A percentile compares a stretch with the other conserved stretches of the same genome.
These are phyloP conservation scores for Nephrotoma appendiculata DNA, from an alignment of 2,888 invertebrate species.

Conservation along the genomic window DNA sequence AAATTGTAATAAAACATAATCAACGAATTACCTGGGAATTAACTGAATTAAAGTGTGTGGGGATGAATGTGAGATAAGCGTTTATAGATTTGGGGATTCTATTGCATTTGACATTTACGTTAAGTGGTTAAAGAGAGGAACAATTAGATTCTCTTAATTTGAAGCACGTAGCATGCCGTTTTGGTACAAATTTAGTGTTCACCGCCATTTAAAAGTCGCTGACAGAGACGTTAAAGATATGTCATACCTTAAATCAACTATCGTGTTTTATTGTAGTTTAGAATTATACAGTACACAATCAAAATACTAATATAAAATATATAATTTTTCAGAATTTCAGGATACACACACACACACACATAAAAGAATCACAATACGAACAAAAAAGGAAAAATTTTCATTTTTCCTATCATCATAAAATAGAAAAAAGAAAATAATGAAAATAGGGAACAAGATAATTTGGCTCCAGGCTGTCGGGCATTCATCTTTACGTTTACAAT, in stretches of 20 bases:
- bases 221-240: background rate
- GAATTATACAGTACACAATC: background rate
- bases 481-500: background rate
- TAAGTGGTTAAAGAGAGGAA: background rate
- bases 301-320: no score
- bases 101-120: background rate
- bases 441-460: background rate
- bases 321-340: background rate
- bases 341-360: background rate
- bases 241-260: background rate
- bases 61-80: background rate
- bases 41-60: background rate
- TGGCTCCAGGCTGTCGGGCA: background rate
- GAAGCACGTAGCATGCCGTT: background rate
- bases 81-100: background rate
- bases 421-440: background rate
- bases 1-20: background rate
- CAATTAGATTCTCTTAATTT: background rate
- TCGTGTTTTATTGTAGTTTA: background rate
- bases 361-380: background rate
- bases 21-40: background rate
- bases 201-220: no score
- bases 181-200: background rate
- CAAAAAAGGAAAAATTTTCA: background rate
- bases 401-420: background rate